These are phyloP conservation scores for Oreochromis aureus DNA, from an alignment of 2,113 vertebrate species.

Conservation along the genomic window DNA sequence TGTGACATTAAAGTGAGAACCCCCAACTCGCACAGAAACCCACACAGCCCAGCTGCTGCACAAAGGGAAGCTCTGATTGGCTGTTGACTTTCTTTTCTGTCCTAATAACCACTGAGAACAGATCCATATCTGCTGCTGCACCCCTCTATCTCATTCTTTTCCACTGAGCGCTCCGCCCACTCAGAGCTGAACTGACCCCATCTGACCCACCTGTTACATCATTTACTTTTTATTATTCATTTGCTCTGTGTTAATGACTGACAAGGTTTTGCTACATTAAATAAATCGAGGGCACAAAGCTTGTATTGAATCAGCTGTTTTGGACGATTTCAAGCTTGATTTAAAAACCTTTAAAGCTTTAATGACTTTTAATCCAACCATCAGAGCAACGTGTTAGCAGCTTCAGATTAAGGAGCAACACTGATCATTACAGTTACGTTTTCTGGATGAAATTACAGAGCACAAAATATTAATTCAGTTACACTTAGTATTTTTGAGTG, in stretches of 20 bases:
- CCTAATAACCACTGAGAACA: background rate
- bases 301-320: background rate
- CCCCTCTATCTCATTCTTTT: background rate
- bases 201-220: too few species aligned
- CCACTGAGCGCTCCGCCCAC: too few species aligned
- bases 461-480: background rate
- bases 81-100: background rate
- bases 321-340: background rate
- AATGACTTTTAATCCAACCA: background rate
- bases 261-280: too few species aligned
- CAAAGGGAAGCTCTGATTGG: background rate
- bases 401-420: background rate
- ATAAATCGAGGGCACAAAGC: too few species aligned
- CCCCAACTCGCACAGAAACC: background rate
- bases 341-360: background rate
- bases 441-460: background rate
- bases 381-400: background rate
- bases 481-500: rapidly evolving
- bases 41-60: background rate
- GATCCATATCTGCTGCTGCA: background rate
- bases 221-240: too few species aligned
- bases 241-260: too few species aligned
- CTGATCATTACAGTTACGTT: rapidly evolving
- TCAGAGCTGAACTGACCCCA: too few species aligned
- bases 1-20: background rate